A percentile compares a stretch with the other conserved stretches of the same genome.
These are phyloP conservation scores for Athalia cordata DNA, from an alignment of 2,888 invertebrate species.

Conservation along the genomic window DNA sequence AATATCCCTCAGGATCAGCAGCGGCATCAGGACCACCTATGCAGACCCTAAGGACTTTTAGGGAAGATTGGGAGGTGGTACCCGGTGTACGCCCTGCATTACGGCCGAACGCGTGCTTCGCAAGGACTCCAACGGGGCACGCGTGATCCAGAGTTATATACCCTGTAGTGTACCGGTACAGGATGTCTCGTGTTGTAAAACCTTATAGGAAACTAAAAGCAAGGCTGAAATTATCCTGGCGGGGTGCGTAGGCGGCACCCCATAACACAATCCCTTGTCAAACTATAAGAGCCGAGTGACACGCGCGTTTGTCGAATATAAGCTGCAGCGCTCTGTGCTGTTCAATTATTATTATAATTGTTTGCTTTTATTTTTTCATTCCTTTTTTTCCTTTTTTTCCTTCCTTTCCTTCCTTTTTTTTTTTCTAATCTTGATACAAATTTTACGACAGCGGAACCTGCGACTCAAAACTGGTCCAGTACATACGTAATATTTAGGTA, in stretches of 20 bases:
- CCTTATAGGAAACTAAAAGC: constrained; percentile 34
- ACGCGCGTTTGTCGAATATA: not conserved
- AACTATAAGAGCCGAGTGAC: not conserved
- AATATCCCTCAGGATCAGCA: not conserved
- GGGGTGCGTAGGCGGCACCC: constrained; percentile 63
- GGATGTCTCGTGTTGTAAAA: constrained; percentile 15
- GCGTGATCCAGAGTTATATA: constrained; percentile 52
- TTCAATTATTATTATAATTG: no score
- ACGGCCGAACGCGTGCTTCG: constrained; percentile 70
- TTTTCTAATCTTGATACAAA: no score
- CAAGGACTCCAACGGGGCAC: constrained; percentile 46
- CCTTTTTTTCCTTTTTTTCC: no score
- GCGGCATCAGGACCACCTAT: constrained; percentile 64
- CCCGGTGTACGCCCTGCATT: constrained; percentile 56
- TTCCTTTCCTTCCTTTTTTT: no score
- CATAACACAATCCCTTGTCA: constrained; percentile 38
- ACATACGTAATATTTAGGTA: not conserved
- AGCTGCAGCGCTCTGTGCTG: no score
- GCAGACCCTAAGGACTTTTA: constrained; percentile 70
- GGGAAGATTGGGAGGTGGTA: constrained; percentile 71
- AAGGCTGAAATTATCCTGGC: constrained; percentile 64
- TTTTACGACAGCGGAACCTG: not conserved
- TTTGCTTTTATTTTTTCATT: no score
- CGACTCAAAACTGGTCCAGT: not conserved
- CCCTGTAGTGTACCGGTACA: constrained; percentile 3